Conservation (phyloP, 2,888 invertebrate species). For the Parnassius smintheus region DNA sequence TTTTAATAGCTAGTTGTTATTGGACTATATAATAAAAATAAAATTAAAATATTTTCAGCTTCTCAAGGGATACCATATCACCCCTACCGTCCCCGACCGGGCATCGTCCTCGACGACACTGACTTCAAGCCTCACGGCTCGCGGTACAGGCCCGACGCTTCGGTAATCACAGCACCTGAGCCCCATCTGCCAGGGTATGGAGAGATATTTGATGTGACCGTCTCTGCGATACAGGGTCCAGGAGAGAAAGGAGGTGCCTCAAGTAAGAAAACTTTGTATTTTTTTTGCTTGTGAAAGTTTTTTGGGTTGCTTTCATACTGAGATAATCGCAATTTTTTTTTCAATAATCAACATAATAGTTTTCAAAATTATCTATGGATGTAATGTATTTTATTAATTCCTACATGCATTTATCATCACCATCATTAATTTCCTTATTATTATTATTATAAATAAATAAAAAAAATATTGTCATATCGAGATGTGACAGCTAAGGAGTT, state of each 20-base stretch:
- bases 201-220: conserved; percentile 93
- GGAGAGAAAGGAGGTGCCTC: conserved; percentile 79
- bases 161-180: conserved; percentile 73
- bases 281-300: neutral
- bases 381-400: no score
- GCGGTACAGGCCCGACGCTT: conserved; percentile 54
- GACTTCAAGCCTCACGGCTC: conserved; percentile 87
- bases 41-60: conserved; percentile 41
- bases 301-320: neutral
- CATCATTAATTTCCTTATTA: no score
- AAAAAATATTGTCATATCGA: no score
- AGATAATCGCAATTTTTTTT: neutral
- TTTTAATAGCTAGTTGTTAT: no score
- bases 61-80: conserved; percentile 75
- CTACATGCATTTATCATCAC: no score
- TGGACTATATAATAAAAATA: no score
- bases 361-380: no score
- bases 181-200: conserved; percentile 78
- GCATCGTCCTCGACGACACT: conserved; percentile 92
- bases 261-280: conserved; percentile 42
- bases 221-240: conserved; percentile 93
- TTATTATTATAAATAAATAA: no score
- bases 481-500: no score
- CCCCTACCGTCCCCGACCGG: conserved; percentile 89
- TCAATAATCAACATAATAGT: no score